Base-by-base conservation (phyloP, 2,113 vertebrate genomes). In the Pogona vitticeps region DNA sequence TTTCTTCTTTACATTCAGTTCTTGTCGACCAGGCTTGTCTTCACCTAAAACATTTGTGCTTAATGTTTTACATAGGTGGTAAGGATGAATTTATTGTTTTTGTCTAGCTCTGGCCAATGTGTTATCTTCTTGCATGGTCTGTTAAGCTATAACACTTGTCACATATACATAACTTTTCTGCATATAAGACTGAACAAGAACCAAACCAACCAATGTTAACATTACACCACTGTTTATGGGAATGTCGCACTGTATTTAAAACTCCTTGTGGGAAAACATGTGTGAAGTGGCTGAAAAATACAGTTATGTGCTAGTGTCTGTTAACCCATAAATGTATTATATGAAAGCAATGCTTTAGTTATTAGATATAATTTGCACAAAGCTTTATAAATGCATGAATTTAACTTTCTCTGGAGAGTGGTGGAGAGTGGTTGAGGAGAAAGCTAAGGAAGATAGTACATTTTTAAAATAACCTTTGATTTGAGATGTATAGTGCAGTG, bases 11-110 rank as follows among this genome's bases (percentile, higher is more conserved):
- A 96, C 92, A 96, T 97, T 97, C 95, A 98, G 97, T 98, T 98
- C 96, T 95, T 95, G 94, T 94, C 94, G 92, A 96, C 96, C 95
- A 95, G 97, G 96, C 93, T 94, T 94, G 80, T 97, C 96, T 95
- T 98, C 97, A 96, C 95, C 97, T 98, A 98, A 97, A 98, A 96
- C 95, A 96, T 87, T 98, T 97, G 96, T 98, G 93, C 93, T 97
- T 97, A 97, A 96, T 98, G 95, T 97, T 97, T 96, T 98, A 96
- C 97, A 96, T 96, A 96, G 97, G 96, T 98, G 97, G 97, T 98
- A 98, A 98, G 97, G 96, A 97, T 91, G 92, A 95, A 86, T 61
- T 88, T 83, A 70, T 90, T 83, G 90, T 82, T 84, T 93, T 92
- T 91, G 36, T 89, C 92, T 88, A 93, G 88, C 91, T 93, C 90